Evolutionary conservation across 2,113 vertebrate species (phyloP).

Genomic region (Cryptomyrus ogoouensis): DNA sequence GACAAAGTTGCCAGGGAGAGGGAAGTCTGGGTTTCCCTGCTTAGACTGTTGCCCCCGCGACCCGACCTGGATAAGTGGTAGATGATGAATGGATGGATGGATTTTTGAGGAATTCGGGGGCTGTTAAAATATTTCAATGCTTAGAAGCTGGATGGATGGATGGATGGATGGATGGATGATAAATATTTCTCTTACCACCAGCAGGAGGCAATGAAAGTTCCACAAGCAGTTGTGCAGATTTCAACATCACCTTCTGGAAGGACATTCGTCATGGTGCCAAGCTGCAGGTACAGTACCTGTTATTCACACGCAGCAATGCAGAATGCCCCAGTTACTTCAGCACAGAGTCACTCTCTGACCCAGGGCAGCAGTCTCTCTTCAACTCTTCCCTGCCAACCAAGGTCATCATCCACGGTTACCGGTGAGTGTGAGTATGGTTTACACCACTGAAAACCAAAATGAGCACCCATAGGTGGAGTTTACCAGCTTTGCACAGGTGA

Average conservation of each 20-base stretch:
- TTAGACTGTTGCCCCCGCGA: too few relatives aligned
- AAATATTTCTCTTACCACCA: background rate
- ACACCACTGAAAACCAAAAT: background rate
- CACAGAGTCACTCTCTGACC: conserved; percentile 40
- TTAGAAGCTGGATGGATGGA: background rate
- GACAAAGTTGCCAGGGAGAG: too few relatives aligned
- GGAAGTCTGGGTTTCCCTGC: too few relatives aligned
- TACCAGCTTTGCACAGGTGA: background rate
- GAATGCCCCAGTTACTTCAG: conserved; percentile 66
- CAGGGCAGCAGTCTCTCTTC: conserved; percentile 61
- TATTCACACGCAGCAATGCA: conserved; percentile 64
- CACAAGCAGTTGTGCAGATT: conserved; percentile 46
- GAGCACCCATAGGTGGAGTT: background rate
- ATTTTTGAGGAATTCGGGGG: background rate
- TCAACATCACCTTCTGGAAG: conserved; percentile 49
- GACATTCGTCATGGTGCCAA: conserved; percentile 47
- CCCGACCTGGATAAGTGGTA: too few relatives aligned
- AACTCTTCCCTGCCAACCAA: conserved; percentile 72
- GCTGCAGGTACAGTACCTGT: conserved; percentile 72
- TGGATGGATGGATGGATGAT: background rate
- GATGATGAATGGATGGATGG: too few relatives aligned
- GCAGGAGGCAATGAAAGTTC: conserved; percentile 33
- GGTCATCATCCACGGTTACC: conserved; percentile 87
- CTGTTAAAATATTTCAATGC: background rate
- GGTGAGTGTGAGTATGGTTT: background rate